A percentile compares a stretch with the other conserved stretches of the same genome.
Evolutionary conservation across 2,113 vertebrate genomes (phyloP).

Genomic region (Ailurus styani): DNA sequence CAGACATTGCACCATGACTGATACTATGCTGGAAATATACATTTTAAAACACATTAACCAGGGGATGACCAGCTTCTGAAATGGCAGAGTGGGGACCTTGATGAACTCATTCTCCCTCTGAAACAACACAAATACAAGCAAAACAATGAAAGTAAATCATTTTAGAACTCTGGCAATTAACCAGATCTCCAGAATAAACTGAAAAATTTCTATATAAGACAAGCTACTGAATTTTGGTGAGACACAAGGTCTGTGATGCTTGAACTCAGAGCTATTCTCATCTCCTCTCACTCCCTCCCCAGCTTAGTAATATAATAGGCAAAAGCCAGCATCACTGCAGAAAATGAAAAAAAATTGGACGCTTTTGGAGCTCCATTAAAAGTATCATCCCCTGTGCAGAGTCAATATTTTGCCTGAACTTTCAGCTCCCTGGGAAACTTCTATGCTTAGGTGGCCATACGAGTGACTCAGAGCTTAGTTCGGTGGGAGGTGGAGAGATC

Average conservation of each 20-base stretch:
- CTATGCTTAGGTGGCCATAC: neutral
- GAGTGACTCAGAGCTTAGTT: neutral
- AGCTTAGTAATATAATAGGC: neutral
- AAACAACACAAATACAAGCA: neutral
- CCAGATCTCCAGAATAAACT: neutral
- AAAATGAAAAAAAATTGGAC: neutral
- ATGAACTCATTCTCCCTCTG: neutral
- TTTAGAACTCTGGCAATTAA: neutral
- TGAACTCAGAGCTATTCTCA: neutral
- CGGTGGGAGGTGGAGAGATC: neutral
- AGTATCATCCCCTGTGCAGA: neutral
- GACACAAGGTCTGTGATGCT: neutral
- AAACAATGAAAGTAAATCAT: neutral
- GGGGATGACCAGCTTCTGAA: neutral
- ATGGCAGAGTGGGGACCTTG: neutral
- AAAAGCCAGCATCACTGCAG: neutral
- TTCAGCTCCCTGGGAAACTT: neutral
- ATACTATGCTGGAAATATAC: neutral
- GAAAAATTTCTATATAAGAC: neutral
- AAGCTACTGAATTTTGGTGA: neutral
- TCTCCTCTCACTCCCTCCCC: neutral
- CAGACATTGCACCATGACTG: neutral
- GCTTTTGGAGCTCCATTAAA: neutral
- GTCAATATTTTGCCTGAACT: conserved; percentile 16
- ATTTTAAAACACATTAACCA: neutral